Percentiles rank a stretch among this genome's conserved stretches.
Evolutionary conservation across 2,113 vertebrate species (phyloP).

Genomic region (Proterorhinus semilunaris): DNA sequence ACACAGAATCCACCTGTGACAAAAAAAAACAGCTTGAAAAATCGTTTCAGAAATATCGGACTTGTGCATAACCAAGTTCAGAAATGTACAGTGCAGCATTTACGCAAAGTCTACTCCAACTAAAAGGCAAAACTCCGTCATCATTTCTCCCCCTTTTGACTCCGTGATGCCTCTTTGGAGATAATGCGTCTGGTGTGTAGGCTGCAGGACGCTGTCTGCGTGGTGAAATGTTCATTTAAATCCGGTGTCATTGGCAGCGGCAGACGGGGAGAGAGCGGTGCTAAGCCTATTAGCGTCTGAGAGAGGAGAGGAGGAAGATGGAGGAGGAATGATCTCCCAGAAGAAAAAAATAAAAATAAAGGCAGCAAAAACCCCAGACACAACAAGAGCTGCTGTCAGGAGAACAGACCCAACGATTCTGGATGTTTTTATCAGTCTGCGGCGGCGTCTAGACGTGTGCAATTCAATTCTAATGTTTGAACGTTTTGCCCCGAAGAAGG

Average conservation of each 20-base stretch:
- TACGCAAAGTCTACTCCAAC: too few relatives aligned
- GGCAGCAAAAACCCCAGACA: background rate
- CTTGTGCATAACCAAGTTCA: too few relatives aligned
- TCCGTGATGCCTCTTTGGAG: background rate
- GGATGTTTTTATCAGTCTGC: constrained; percentile 2
- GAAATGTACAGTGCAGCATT: too few relatives aligned
- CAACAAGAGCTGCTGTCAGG: background rate
- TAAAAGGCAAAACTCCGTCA: background rate
- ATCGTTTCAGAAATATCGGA: too few relatives aligned
- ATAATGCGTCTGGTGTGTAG: background rate
- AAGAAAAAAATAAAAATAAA: background rate
- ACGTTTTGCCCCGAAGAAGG: background rate
- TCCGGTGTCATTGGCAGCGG: constrained; percentile 32
- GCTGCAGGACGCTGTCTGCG: constrained; percentile 28
- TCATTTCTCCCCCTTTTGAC: background rate
- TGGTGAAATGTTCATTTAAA: constrained; percentile 36
- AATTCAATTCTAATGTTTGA: background rate
- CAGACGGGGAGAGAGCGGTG: constrained; percentile 18
- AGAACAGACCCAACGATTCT: background rate
- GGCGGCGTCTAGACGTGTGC: background rate
- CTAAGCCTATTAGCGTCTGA: constrained; percentile 53
- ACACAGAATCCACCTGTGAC: too few relatives aligned
- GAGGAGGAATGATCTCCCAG: background rate
- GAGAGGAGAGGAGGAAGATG: background rate
- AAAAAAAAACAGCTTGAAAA: too few relatives aligned